Base-by-base conservation (phyloP, 2,888 invertebrate genomes). In the Craniophora ligustri region DNA sequence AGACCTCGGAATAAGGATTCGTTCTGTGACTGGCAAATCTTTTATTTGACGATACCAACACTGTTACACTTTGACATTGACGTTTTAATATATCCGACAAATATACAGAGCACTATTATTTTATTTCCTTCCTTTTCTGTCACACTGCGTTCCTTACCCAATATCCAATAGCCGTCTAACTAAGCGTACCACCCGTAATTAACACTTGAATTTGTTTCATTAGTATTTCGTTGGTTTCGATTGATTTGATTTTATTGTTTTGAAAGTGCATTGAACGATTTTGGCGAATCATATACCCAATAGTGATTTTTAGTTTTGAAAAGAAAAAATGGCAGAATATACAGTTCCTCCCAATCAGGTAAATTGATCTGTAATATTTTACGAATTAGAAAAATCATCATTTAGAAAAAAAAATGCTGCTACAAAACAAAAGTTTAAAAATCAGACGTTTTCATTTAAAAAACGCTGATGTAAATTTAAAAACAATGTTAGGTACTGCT, bases 281-380 rank as follows among this genome's bases (percentile, higher is more conserved):
- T 62, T 46, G 21, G 30, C 40, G 31, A 54, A 38, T 46, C 38
- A 10, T 11, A 45, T 57, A 60, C 15, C 11, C 8, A 36, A 6
- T 18, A 23, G 35, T 42, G 46, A 16, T 34, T 48, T n/a, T 34
- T 30, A 30, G 15, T 28, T 16, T 42, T 39, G 13, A 5, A 26
- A 18, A 36, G 13, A 16, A 30, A 55, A 46, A 60, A 79, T 81
- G 77, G 65, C 61, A 31, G 79, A 82, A 50, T 77, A 75, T 55
- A 67, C 66, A 36, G 59, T 73, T 59, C 48, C 72, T 11, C 78
- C 72, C 38, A 79, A 82, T 54, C 82, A 85, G 76, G 85, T 85
- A 67, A 65, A 44, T 16, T 19, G 14, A 36, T 34, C n/a, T 10
- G 11, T 2, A 10, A 15, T 31, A 10, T 1, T 19, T 1, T 16